phyloP scores from a whole-genome alignment of 2,113 vertebrate species.

The Porphyrio hochstetteri region DNA sequence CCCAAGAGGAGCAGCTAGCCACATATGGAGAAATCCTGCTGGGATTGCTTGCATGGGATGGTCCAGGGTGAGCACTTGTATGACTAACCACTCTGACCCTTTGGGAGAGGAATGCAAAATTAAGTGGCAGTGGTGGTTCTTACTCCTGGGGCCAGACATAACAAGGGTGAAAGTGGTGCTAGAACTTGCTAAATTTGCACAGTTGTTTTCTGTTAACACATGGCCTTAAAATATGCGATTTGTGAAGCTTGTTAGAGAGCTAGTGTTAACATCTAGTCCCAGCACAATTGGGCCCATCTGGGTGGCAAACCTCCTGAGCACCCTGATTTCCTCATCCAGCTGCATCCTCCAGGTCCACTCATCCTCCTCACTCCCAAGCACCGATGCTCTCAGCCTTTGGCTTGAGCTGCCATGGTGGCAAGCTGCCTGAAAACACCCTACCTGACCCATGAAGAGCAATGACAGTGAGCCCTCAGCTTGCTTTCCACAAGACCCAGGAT shows the following conservation, averaged over 20 bases:
- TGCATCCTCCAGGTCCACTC: neutral
- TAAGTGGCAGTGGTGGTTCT: neutral
- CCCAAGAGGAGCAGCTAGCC: neutral
- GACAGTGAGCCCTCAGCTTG: neutral
- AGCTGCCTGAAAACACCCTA: neutral
- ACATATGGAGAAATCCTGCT: neutral
- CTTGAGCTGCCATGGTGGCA: neutral
- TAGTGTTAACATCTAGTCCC: neutral
- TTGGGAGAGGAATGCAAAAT: neutral
- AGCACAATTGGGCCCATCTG: neutral
- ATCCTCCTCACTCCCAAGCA: accelerated
- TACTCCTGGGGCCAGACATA: neutral
- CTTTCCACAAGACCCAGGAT: accelerated
- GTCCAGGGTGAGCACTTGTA: neutral
- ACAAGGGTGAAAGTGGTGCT: conserved; percentile 20
- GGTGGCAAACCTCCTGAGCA: accelerated
- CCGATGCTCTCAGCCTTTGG: neutral
- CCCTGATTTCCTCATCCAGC: neutral
- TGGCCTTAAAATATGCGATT: conserved; percentile 1
- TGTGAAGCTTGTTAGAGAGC: conserved; percentile 38
- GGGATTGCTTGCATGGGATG: neutral
- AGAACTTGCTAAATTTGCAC: conserved; percentile 35
- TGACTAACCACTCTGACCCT: neutral
- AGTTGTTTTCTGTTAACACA: conserved; percentile 60
- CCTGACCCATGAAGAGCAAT: neutral